phyloP scores from a whole-genome alignment of 2,888 invertebrate species.

The Augiades crinisus region DNA sequence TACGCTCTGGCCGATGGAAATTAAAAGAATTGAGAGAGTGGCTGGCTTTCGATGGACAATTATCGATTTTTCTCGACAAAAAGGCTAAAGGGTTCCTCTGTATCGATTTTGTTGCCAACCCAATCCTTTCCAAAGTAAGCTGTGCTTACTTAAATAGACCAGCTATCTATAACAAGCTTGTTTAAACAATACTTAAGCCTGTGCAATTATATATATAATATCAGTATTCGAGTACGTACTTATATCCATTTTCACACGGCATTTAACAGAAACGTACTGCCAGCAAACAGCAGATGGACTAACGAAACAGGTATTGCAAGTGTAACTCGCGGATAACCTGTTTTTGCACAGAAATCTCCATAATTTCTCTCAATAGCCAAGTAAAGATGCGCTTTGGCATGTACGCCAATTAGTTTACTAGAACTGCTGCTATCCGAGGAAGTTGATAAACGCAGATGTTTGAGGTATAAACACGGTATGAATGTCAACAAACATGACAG shows the following conservation, averaged over 20 bases:
- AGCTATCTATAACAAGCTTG: background rate
- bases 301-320: conserved; percentile 29
- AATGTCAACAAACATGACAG: background rate
- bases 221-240: background rate
- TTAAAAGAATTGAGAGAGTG: background rate
- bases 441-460: too few species aligned
- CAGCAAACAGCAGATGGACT: conserved; percentile 29
- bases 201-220: background rate
- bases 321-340: conserved; percentile 24
- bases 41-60: conserved; percentile 2
- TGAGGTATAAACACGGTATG: background rate
- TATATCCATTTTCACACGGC: conserved; percentile 10
- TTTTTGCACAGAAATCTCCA: conserved; percentile 16
- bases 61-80: conserved; percentile 14
- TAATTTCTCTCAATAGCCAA: conserved; percentile 7
- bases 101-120: conserved; percentile 9
- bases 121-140: background rate
- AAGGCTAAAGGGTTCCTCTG: conserved; percentile 7
- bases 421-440: background rate
- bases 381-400: background rate
- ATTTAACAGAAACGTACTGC: conserved; percentile 6
- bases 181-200: background rate
- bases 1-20: background rate
- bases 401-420: background rate
- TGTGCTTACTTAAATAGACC: background rate